Evolutionary conservation across 1,140 invertebrate genomes (phyloP).

Genomic region (Leucophenga varia): DNA sequence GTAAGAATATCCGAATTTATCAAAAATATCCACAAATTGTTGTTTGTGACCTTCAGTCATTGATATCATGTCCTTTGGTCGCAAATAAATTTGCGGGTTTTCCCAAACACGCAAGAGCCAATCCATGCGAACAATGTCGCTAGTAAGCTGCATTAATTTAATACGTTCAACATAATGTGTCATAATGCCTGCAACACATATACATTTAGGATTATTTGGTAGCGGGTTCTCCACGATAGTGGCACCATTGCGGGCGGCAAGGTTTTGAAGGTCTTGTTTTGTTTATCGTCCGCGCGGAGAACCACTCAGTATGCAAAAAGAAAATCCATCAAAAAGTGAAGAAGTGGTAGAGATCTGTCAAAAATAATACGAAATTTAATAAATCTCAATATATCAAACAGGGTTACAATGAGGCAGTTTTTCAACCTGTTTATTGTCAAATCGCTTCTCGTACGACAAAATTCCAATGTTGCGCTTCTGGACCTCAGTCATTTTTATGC

Average conservation of each 20-base stretch:
- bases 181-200: conserved; percentile 64
- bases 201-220: conserved; percentile 62
- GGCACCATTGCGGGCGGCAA: conserved; percentile 71
- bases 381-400: conserved; percentile 1
- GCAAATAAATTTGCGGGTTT: conserved; percentile 47
- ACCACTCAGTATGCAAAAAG: conserved; percentile 75
- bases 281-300: conserved; percentile 62
- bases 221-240: conserved; percentile 65
- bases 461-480: conserved; percentile 50
- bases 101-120: conserved; percentile 62
- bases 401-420: conserved; percentile 31
- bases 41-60: conserved; percentile 56
- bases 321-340: conserved; percentile 60
- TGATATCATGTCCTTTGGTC: conserved; percentile 59
- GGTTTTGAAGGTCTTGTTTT: conserved; percentile 68
- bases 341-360: conserved; percentile 19
- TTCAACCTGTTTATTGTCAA: conserved; percentile 12
- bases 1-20: conserved; percentile 72
- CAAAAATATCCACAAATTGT: conserved; percentile 61
- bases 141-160: conserved; percentile 43
- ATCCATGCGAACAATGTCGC: conserved; percentile 62
- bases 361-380: conserved; percentile 4
- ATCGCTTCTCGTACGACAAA: conserved; percentile 44
- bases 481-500: conserved; percentile 31
- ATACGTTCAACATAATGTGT: conserved; percentile 60